Conservation (phyloP, 2,113 vertebrate genomes). For the Scartelaos histophorus region DNA sequence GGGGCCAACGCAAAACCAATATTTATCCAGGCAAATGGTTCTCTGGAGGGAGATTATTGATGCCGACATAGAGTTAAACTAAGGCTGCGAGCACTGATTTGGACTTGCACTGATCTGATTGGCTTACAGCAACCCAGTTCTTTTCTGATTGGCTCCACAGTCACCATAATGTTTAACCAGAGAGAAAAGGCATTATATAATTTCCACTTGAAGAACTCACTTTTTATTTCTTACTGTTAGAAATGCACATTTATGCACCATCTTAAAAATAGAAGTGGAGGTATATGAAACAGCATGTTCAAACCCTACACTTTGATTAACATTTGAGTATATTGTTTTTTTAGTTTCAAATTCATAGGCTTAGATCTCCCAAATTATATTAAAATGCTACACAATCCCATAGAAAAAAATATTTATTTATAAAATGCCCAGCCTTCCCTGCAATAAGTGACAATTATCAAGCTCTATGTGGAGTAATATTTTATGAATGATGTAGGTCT, state of each 20-base stretch:
- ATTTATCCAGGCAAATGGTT: conserved; percentile 75
- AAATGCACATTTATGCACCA: neutral
- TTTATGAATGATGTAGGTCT: neutral
- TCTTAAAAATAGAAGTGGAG: neutral
- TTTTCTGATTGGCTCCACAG: conserved; percentile 16
- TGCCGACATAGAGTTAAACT: conserved; percentile 53
- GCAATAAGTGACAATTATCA: neutral
- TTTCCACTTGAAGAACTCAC: neutral
- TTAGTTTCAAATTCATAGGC: no score
- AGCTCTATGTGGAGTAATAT: neutral
- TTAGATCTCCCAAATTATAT: no score
- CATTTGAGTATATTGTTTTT: neutral
- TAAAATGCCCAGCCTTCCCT: neutral
- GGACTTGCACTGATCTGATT: conserved; percentile 23
- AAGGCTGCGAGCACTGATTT: conserved; percentile 51
- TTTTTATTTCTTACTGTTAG: neutral
- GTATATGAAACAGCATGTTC: neutral
- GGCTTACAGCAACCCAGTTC: conserved; percentile 18
- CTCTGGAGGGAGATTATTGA: conserved; percentile 68
- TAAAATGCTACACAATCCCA: conserved; percentile 3
- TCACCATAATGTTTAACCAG: conserved; percentile 1
- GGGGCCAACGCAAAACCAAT: conserved; percentile 73
- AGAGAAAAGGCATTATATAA: conserved; percentile 5
- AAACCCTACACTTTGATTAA: neutral
- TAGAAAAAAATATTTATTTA: no score